Conservation (phyloP, 2,888 invertebrate species). For the Himalopsyche japonica region DNA sequence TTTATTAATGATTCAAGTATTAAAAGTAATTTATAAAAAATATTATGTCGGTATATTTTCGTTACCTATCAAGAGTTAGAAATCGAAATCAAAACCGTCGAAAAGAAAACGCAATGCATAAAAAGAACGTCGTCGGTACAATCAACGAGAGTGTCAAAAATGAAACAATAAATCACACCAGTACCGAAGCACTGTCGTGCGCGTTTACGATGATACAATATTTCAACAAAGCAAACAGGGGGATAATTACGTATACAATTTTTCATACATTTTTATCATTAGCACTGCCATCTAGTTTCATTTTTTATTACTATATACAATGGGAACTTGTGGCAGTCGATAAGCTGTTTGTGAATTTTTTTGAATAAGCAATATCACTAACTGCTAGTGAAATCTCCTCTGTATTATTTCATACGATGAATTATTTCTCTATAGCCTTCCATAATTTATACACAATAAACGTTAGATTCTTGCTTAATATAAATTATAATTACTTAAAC, state of each 20-base stretch:
- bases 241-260: constrained; percentile 37
- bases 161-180: not conserved
- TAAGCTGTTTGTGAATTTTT: not conserved
- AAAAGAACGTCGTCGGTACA: not conserved
- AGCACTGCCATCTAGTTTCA: constrained; percentile 11
- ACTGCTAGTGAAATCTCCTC: not conserved
- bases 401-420: not conserved
- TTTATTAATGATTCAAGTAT: not conserved
- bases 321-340: constrained; percentile 2
- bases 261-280: constrained; percentile 22
- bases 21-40: not conserved
- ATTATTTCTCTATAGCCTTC: constrained; percentile 27
- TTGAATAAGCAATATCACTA: not conserved
- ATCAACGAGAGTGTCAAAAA: not conserved
- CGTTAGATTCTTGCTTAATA: constrained; percentile 12
- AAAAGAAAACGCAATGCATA: not conserved
- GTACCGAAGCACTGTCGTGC: not conserved
- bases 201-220: not conserved
- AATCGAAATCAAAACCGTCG: not conserved
- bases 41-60: not conserved
- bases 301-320: constrained; percentile 22
- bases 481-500: constrained; percentile 35
- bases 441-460: constrained; percentile 36
- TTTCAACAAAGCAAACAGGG: constrained; percentile 14
- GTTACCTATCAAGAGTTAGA: not conserved